These are phyloP conservation scores for Eilema griseolum DNA, from an alignment of 2,888 invertebrate genomes.

Conservation along the genomic window DNA sequence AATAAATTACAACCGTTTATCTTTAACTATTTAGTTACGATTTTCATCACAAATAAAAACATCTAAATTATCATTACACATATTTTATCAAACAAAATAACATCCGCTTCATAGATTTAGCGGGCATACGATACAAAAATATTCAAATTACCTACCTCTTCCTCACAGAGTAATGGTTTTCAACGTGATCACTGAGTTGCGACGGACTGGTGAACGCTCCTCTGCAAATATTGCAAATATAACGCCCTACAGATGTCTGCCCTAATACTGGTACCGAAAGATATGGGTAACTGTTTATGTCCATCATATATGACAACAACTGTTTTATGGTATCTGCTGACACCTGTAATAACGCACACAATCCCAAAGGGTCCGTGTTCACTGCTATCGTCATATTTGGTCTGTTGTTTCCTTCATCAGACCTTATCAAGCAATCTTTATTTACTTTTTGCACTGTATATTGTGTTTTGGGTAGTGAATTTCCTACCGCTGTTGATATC, in stretches of 20 bases:
- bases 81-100: conserved; percentile 19
- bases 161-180: conserved; percentile 64
- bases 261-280: conserved; percentile 41
- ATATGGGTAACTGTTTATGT: conserved; percentile 63
- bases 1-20: no score
- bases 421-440: background rate
- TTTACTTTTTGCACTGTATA: background rate
- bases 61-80: conserved; percentile 7
- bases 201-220: conserved; percentile 67
- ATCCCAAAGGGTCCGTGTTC: conserved; percentile 77
- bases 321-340: conserved; percentile 69
- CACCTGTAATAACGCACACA: conserved; percentile 66
- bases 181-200: conserved; percentile 71
- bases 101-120: conserved; percentile 21
- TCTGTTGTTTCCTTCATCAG: background rate
- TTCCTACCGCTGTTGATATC: conserved; percentile 66
- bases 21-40: no score
- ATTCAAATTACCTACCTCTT: conserved; percentile 58
- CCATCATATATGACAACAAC: conserved; percentile 68
- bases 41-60: no score
- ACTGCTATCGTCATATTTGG: conserved; percentile 67
- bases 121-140: conserved; percentile 23
- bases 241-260: conserved; percentile 44
- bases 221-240: conserved; percentile 75
- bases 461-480: conserved; percentile 47